A percentile compares a stretch with the other conserved stretches of the same genome.
Conservation (phyloP, 2,113 vertebrate species). For the Anoplopoma fimbria region DNA sequence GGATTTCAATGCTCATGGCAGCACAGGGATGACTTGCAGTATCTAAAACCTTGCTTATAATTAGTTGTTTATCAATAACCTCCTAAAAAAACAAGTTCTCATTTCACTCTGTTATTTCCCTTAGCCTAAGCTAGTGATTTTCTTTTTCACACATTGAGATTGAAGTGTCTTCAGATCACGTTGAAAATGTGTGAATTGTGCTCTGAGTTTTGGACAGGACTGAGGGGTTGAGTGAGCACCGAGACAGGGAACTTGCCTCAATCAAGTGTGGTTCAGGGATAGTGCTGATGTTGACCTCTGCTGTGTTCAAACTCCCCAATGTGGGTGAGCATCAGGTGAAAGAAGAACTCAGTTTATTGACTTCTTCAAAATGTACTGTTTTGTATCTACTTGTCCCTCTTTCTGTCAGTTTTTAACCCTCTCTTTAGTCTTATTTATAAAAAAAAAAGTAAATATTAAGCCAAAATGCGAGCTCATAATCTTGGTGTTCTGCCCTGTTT, state of each 20-base stretch:
- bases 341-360: slow-evolving; percentile 31
- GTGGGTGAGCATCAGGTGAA: slow-evolving; percentile 59
- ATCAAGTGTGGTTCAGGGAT: slow-evolving; percentile 60
- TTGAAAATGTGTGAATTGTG: neutral
- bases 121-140: neutral
- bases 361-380: slow-evolving; percentile 12
- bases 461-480: neutral
- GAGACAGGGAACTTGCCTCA: slow-evolving; percentile 33
- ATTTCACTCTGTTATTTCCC: neutral
- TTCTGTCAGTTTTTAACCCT: neutral
- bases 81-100: neutral
- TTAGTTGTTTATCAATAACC: neutral
- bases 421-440: neutral
- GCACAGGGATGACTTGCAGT: neutral
- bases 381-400: neutral
- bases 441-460: neutral
- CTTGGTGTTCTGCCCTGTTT: neutral
- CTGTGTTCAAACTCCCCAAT: slow-evolving; percentile 53
- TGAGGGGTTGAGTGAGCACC: slow-evolving; percentile 24
- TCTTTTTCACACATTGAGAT: neutral
- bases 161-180: neutral
- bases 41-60: neutral
- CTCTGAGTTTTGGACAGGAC: neutral
- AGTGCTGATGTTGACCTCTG: slow-evolving; percentile 54
- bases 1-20: neutral